A percentile compares a stretch with the other conserved stretches of the same genome.
Evolutionary conservation across 2,888 invertebrate species (phyloP).

Genomic region (Synanthedon andrenaeformis): DNA sequence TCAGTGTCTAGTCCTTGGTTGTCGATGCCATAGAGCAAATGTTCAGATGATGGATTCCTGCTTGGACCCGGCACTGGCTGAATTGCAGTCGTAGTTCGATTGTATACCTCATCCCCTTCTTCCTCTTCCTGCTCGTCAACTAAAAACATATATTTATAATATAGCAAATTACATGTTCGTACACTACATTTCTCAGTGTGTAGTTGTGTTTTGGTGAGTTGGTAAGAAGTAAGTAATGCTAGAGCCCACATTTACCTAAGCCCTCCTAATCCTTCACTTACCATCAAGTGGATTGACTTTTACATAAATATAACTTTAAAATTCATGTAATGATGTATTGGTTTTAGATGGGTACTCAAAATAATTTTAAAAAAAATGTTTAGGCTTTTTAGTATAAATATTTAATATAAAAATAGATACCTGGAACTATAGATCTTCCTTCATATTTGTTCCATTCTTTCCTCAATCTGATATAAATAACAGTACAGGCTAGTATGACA

Average conservation of each 20-base stretch:
- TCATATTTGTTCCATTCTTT: constrained; percentile 58
- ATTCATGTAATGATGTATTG: too few relatives aligned
- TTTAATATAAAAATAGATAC: constrained; percentile 23
- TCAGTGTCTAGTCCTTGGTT: constrained; percentile 73
- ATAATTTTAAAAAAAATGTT: too few relatives aligned
- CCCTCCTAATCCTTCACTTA: too few relatives aligned
- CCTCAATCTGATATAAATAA: constrained; percentile 50
- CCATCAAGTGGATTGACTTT: too few relatives aligned
- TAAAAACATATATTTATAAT: constrained; percentile 17
- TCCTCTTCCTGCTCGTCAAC: constrained; percentile 65
- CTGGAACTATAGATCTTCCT: constrained; percentile 42
- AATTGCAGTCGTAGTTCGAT: constrained; percentile 42
- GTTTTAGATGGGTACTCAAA: too few relatives aligned
- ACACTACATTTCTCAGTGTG: too few relatives aligned
- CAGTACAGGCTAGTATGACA: constrained; percentile 49
- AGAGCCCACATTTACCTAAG: too few relatives aligned
- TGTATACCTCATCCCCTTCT: constrained; percentile 59
- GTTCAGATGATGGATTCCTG: constrained; percentile 55
- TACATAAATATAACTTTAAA: too few relatives aligned
- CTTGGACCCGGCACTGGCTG: constrained; percentile 52
- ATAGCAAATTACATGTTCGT: too few relatives aligned
- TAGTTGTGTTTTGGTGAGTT: too few relatives aligned
- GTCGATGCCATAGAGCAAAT: constrained; percentile 66
- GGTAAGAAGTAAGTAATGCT: too few relatives aligned
- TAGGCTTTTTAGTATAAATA: too few relatives aligned